phyloP scores from a whole-genome alignment of 2,113 vertebrate species.

The Ginglymostoma cirratum region DNA sequence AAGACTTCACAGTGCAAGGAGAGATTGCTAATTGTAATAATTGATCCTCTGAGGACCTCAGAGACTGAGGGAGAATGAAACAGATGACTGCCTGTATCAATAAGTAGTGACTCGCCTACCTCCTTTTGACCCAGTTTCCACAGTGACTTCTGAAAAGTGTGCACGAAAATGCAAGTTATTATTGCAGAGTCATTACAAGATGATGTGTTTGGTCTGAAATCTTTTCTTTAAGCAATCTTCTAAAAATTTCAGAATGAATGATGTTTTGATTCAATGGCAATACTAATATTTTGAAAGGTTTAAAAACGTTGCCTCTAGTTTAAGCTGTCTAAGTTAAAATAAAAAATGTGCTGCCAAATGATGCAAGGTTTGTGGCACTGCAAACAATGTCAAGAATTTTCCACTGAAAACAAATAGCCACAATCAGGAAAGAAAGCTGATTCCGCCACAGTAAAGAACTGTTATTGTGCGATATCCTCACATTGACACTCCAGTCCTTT shows the following conservation, averaged over 20 bases:
- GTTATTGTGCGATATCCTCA: background rate
- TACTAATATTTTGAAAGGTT: background rate
- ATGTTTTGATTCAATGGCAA: background rate
- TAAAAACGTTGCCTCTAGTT: background rate
- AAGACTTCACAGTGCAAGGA: background rate
- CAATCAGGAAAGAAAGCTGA: slow-evolving; percentile 9
- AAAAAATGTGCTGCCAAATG: background rate
- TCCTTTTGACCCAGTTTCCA: background rate
- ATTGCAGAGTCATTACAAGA: background rate
- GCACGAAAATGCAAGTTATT: background rate
- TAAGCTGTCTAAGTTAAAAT: background rate
- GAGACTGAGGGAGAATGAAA: background rate
- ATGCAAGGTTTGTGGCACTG: background rate
- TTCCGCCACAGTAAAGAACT: background rate
- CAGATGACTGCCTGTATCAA: background rate
- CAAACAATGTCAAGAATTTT: background rate
- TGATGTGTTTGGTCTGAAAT: background rate
- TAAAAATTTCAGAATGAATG: background rate
- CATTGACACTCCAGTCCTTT: background rate
- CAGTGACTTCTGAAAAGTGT: background rate
- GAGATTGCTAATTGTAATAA: background rate
- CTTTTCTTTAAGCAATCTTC: background rate
- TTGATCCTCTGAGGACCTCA: background rate
- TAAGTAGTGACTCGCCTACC: background rate
- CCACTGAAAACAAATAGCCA: background rate